Conservation (phyloP, 2,113 vertebrate genomes). For the Heloderma charlesbogerti region DNA sequence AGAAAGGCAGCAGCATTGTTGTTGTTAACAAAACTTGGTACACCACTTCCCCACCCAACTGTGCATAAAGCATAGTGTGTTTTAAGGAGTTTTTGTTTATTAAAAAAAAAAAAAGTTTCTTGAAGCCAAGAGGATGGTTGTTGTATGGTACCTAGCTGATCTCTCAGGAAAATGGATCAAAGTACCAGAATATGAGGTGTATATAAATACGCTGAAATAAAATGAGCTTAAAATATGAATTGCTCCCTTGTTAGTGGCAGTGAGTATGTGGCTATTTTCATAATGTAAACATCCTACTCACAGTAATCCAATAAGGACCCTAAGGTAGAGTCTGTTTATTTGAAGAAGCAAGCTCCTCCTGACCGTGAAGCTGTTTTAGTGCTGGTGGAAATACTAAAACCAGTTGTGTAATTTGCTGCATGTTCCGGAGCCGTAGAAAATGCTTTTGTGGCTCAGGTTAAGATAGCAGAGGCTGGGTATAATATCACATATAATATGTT, state of each 20-base stretch:
- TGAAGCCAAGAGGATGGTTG: background rate
- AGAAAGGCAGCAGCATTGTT: background rate
- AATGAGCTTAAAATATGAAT: slow-evolving; percentile 54
- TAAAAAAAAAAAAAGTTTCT: background rate
- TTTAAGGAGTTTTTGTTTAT: too few relatives aligned
- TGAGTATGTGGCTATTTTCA: slow-evolving; percentile 64
- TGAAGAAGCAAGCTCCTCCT: slow-evolving; percentile 56
- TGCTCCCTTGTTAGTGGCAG: slow-evolving; percentile 57
- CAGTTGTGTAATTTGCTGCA: background rate
- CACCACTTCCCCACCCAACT: too few relatives aligned
- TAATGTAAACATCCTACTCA: slow-evolving; percentile 74
- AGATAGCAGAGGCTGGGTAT: background rate
- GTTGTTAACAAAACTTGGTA: background rate
- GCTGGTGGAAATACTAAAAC: background rate
- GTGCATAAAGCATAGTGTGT: too few relatives aligned
- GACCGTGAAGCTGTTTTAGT: background rate
- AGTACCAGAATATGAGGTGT: background rate
- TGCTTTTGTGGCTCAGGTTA: background rate
- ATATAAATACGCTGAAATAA: background rate
- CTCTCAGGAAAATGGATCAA: background rate
- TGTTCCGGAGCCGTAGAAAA: background rate
- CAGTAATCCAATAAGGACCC: slow-evolving; percentile 68
- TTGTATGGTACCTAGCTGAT: background rate
- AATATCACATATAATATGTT: background rate
- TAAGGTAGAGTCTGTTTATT: slow-evolving; percentile 70